Base-by-base conservation (phyloP, 1,140 invertebrate species). In the Brachionus rotundiformis region DNA sequence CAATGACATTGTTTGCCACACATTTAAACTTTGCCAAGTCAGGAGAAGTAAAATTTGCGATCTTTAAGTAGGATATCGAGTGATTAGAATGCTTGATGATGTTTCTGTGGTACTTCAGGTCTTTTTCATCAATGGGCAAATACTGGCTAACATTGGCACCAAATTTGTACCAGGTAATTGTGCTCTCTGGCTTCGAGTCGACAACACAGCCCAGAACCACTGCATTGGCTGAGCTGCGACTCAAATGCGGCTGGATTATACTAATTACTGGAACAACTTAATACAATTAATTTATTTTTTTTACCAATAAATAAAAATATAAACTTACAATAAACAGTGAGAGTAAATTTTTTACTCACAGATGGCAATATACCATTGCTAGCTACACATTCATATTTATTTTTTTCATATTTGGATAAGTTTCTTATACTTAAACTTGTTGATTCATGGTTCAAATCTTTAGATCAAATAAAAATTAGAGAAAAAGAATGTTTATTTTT, bases 331-430 rank as follows among this genome's bases (percentile, higher is more conserved):
- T 79, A 79, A 23, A 79, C 76, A 23, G 47, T 79, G 0, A 79
- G 29, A 59, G 76, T 79, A 31, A 79, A 79, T 54, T 63, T 54
- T 39, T 79, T 79, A 33, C 76, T 79, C 29, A 79, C 76, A 59
- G 76, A 79, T 39, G 76, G 76, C 29, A 79, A 27, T 23, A 79
- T 79, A 63, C 76, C 76, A 63, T 79, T 79, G 29, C 76, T 79
- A 54, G 76, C 76, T 11, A 79, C 76, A 59, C 76, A 79, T 79
- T 79, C 76, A 63, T 79, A 79, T 39, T 79, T 79, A 13, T 39
- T 63, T 3, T 79, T 33, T 33, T 79, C 47, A 41, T 79, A 27
- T 63, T 79, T 54, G 36, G 76, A 59, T 33, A 79, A 39, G 25
- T 79, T 79, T 79, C 36, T 73, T 10, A 73, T 44, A 10, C n/a